Base-by-base conservation (phyloP, 2,888 invertebrate species). In the Tiphia femorata region DNA sequence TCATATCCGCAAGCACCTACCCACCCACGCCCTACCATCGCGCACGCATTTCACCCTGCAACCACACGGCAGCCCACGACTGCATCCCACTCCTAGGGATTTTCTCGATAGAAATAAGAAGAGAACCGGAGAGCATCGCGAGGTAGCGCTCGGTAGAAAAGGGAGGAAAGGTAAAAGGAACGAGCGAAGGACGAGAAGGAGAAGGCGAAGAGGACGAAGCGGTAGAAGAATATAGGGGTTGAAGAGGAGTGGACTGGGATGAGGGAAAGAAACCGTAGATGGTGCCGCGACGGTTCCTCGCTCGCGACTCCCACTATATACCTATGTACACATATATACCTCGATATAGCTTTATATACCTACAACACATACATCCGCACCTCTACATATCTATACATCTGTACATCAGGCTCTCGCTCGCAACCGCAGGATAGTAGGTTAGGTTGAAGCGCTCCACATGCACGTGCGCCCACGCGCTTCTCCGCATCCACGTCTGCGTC, bases 341-440 rank as follows among this genome's bases (percentile, higher is more conserved):
- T 38, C 14, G 3, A 1, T 1, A 17, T 10, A 10, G 21, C 23
- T 8, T 8, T 42, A 4, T 20, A 42, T 25, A 14, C 17, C n/a
- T 21, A 2, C 8, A 41, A 3, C n/a, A 21, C 8, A 41, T 20
- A 14, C 8, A 41, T 20, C 16, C 3, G 8, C 42, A 20, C 10
- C 8, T 12, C 10, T 25, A n/a, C 48, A 14, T 17, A 19, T 48
- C 8, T 37, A 7, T 37, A 48, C 12, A 17, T 20, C 41, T 8
- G 37, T 47, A 47, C 38, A 48, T 37, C 48, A 30, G 47, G 51
- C 14, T 50, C 37, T 46, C 33, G 35, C 20, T 47, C 10, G 47
- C 46, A 35, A 51, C 51, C 57, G 37, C 57, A 46, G 41, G 41
- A 57, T 47, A 23, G 37, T 19, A 40, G 29, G 43, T 53, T 53